Evolutionary conservation across 2,888 invertebrate genomes (phyloP), one percentile per base, ranked within the genome.

Genomic region (Troides aeacus): DNA sequence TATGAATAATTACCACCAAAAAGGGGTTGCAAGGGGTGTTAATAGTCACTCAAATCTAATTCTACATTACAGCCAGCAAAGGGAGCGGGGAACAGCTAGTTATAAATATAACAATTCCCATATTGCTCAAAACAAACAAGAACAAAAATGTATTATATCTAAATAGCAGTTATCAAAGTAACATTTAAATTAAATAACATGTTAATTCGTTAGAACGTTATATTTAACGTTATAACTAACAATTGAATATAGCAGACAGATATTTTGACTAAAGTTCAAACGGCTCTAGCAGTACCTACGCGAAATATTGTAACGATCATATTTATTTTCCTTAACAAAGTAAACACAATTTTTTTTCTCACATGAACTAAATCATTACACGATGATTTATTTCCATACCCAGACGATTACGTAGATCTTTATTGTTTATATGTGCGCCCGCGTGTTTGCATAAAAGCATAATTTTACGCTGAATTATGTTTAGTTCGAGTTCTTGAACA

Each of bases 101-200:
- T 15, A 46, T 46, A 46, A 46, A 46, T 39, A 39, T 1, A 6
- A 39, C 7, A 10, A 1, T 39, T 39, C 39, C 68, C 24, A 17
- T 30, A 3, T 12, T 42, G 4, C 18, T 56, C 39, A 68, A 62
- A 68, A 58, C 46, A 58, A 63, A 62, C 59, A 64, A 61, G 56
- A 62, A n/a, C 39, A 39, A 21, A 64, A 60, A 8, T 50, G 21
- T 62, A 69, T 69, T 62, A 62, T 42, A 50, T 42, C 61, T 56
- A 30, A 68, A 61, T 65, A 60, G 23, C 56, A 65, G 21, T 68
- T 65, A 68, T 70, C 66, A 68, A 67, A 61, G 68, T 64, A 69
- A 62, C 69, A 68, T 72, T 61, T 24, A 30, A 50, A 36, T 62
- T 57, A 68, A 72, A 66, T 66, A 60, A 66, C n/a, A 53, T 17